Evolutionary conservation across 2,888 invertebrate species (phyloP).

Genomic region (Phalera bucephala): DNA sequence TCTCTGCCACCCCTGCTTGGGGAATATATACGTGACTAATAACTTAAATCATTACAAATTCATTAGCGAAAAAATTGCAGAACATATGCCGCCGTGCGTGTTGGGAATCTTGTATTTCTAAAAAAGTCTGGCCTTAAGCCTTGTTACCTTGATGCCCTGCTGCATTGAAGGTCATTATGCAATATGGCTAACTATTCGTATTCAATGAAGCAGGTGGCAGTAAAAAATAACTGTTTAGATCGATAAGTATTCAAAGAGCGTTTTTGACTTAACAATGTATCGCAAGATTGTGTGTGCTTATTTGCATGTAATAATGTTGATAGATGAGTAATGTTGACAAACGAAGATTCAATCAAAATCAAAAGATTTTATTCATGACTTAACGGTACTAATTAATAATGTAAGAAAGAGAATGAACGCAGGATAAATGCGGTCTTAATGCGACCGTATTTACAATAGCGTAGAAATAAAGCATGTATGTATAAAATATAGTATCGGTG

Average conservation of each 20-base stretch:
- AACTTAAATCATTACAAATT: conserved; percentile 21
- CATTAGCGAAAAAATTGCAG: conserved; percentile 21
- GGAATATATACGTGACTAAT: too few species aligned
- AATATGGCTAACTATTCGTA: conserved; percentile 31
- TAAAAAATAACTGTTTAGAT: conserved; percentile 34
- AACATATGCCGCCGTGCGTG: conserved; percentile 20
- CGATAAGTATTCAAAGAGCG: conserved; percentile 35
- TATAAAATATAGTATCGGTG: too few species aligned
- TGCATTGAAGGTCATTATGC: conserved; percentile 25
- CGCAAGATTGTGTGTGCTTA: conserved; percentile 9
- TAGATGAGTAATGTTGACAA: neutral
- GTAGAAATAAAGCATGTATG: too few species aligned
- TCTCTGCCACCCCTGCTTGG: too few species aligned
- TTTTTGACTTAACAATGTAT: conserved; percentile 24
- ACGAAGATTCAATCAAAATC: too few species aligned
- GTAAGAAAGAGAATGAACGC: too few species aligned
- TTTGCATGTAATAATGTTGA: conserved; percentile 16
- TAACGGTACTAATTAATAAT: too few species aligned
- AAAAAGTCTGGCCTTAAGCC: conserved; percentile 15
- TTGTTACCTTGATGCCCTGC: conserved; percentile 33
- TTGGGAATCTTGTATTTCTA: conserved; percentile 28
- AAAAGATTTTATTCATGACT: too few species aligned
- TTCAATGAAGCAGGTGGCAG: conserved; percentile 25
- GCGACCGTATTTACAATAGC: too few species aligned
- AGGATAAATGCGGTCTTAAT: too few species aligned